These are phyloP conservation scores for Calephelis nemesis DNA, from an alignment of 1,140 invertebrate species.

Conservation along the genomic window DNA sequence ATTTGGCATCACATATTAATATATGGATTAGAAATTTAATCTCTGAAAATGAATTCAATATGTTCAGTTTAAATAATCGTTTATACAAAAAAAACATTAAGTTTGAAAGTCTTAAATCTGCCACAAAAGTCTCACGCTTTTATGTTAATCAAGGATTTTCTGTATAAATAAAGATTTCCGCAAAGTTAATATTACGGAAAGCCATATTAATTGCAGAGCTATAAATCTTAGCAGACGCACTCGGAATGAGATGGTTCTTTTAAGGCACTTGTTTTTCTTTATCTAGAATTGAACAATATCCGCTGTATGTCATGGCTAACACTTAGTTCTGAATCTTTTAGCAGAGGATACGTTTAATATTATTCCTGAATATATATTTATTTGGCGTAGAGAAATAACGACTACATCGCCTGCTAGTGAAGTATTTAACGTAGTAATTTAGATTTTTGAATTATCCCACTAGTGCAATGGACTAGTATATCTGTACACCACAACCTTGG, in stretches of 20 bases:
- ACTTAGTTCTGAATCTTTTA: not conserved
- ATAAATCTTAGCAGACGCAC: constrained; percentile 9
- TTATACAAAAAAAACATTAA: not conserved
- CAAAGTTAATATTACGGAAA: constrained; percentile 15
- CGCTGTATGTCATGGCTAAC: not conserved
- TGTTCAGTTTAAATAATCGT: too few species aligned
- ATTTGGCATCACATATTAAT: too few species aligned
- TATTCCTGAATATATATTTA: too few species aligned
- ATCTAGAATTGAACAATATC: constrained; percentile 3
- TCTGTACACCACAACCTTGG: too few species aligned
- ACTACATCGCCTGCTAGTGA: too few species aligned
- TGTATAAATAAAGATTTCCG: constrained; percentile 10
- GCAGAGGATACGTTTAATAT: too few species aligned
- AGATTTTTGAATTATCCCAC: too few species aligned
- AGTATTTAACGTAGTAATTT: too few species aligned
- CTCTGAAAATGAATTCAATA: too few species aligned
- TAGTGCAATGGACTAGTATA: too few species aligned
- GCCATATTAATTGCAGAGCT: constrained; percentile 5
- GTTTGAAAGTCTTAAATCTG: not conserved
- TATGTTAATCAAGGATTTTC: constrained; percentile 9
- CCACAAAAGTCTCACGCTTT: not conserved
- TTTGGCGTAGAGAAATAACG: too few species aligned
- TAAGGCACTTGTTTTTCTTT: not conserved
- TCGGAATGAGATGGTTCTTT: constrained; percentile 2
- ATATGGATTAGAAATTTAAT: too few species aligned